Conservation (phyloP, 2,888 invertebrate genomes). For the Papilio protenor region DNA sequence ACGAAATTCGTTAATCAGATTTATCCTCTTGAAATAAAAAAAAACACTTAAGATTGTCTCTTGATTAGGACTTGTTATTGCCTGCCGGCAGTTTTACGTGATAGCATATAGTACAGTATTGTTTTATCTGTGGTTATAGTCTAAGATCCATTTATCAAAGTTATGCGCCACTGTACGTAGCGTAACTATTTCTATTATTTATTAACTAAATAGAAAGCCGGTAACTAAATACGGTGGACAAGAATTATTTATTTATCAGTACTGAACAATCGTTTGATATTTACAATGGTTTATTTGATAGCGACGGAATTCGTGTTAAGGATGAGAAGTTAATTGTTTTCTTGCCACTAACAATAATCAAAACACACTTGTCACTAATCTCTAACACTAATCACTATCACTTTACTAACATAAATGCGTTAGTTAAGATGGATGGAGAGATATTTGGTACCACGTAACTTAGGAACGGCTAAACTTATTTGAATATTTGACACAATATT, state of each 20-base stretch:
- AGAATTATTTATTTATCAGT: background rate
- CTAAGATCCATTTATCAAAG: background rate
- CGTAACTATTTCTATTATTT: background rate
- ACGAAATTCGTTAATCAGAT: background rate
- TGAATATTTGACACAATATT: too few relatives aligned
- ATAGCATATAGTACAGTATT: background rate
- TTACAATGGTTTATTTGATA: background rate
- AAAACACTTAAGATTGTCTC: background rate
- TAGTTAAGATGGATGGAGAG: too few relatives aligned
- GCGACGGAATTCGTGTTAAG: background rate
- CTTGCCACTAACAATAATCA: background rate
- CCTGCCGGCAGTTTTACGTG: too few relatives aligned
- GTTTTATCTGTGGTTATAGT: too few relatives aligned
- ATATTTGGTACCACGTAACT: too few relatives aligned
- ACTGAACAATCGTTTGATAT: background rate
- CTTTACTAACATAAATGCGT: too few relatives aligned
- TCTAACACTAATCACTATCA: too few relatives aligned
- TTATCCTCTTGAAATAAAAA: background rate
- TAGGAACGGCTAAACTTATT: too few relatives aligned
- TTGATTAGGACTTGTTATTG: too few relatives aligned
- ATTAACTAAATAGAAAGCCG: slow-evolving; percentile 14
- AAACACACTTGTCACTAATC: too few relatives aligned
- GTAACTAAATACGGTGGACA: background rate
- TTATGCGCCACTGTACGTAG: background rate
- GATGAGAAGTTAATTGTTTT: background rate